A percentile compares a stretch with the other conserved stretches of the same genome.
Evolutionary conservation across 2,797 vertebrate genomes (phyloP).

Genomic region (Florisuga fusca): DNA sequence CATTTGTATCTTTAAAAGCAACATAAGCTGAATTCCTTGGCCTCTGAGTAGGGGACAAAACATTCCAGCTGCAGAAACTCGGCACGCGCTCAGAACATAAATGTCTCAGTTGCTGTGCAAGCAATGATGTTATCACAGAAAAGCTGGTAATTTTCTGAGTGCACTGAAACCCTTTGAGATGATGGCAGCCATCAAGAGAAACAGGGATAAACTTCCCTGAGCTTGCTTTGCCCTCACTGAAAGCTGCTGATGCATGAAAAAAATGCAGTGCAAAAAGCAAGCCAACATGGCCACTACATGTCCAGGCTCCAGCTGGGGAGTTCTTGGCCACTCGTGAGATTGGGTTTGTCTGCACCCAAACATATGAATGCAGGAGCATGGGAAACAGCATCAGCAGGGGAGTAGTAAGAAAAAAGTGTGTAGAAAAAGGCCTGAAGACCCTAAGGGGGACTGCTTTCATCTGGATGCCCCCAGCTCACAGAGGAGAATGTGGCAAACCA

Average conservation of each 20-base stretch:
- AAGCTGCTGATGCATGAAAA: background rate
- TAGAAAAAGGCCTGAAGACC: background rate
- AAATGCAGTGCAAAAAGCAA: background rate
- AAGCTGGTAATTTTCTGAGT: background rate
- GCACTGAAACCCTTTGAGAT: background rate
- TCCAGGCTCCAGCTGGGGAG: background rate
- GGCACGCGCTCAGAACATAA: accelerated
- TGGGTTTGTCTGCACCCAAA: background rate
- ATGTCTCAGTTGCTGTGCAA: accelerated
- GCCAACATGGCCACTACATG: accelerated
- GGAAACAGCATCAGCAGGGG: background rate
- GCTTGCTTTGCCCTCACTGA: background rate
- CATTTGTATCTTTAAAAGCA: background rate
- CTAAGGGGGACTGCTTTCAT: background rate
- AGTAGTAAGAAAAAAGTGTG: background rate
- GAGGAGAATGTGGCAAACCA: background rate
- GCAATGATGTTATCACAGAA: background rate
- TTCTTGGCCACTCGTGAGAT: background rate
- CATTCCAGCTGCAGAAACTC: background rate
- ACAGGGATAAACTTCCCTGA: background rate
- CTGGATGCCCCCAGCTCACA: background rate
- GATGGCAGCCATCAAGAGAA: background rate
- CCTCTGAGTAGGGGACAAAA: background rate
- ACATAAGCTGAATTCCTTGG: background rate
- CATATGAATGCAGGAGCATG: accelerated